Evolutionary conservation across 2,113 vertebrate species (phyloP).

Genomic region (Plotosus lineatus): DNA sequence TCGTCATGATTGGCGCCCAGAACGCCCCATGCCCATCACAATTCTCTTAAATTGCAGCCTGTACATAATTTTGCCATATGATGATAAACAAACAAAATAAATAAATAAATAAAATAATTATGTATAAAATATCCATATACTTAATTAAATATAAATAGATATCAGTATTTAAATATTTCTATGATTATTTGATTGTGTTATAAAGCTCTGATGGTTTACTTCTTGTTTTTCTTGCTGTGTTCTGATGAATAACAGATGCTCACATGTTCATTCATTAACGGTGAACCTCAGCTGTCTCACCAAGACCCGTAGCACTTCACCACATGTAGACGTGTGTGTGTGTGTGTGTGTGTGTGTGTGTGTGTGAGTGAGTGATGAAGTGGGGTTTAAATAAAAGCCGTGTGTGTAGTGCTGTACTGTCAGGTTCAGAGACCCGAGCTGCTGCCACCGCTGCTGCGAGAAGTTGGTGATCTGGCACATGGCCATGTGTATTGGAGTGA

Average conservation of each 20-base stretch:
- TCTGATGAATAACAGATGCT: background rate
- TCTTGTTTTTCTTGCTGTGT: background rate
- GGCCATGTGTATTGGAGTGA: background rate
- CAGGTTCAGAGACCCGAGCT: background rate
- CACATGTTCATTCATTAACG: background rate
- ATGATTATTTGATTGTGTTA: background rate
- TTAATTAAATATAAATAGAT: background rate
- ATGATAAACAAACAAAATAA: no score
- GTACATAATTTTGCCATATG: no score
- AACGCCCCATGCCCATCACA: no score
- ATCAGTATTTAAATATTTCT: background rate
- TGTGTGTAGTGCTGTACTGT: conserved; percentile 7
- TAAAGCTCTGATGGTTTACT: no score
- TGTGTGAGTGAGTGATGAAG: background rate
- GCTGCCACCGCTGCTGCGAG: conserved; percentile 1
- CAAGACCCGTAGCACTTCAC: background rate
- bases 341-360: background rate
- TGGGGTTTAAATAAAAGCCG: conserved; percentile 2
- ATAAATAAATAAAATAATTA: no score
- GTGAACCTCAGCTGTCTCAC: background rate
- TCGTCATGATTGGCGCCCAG: no score
- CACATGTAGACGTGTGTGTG: background rate
- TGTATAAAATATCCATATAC: background rate
- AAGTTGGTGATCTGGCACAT: conserved; percentile 14
- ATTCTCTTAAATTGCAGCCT: no score